A percentile compares a stretch with the other conserved stretches of the same genome.
Conservation (phyloP, 2,113 vertebrate genomes). For the western clawed frog (Xenopus tropicalis) region DNA sequence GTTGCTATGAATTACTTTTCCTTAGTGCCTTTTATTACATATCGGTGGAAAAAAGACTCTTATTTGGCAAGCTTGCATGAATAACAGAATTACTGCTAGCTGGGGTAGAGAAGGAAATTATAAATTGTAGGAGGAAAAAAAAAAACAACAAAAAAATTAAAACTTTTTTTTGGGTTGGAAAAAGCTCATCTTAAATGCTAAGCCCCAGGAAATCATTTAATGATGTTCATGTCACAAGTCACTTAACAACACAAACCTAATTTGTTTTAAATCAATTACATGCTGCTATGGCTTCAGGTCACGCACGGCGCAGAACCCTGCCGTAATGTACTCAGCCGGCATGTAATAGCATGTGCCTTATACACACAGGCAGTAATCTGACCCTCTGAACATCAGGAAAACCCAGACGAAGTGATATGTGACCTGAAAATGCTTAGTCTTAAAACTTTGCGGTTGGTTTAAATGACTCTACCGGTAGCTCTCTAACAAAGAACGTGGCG, state of each 20-base stretch:
- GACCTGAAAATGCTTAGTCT: background rate
- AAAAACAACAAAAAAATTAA: too few species aligned
- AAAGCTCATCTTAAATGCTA: too few species aligned
- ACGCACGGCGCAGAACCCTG: background rate
- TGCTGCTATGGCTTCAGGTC: background rate
- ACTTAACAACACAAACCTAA: background rate
- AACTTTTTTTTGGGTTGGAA: too few species aligned
- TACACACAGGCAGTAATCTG: slow-evolving; percentile 9
- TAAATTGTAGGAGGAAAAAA: too few species aligned
- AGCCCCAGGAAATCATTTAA: background rate
- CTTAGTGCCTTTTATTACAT: too few species aligned
- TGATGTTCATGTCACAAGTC: background rate
- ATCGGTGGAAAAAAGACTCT: too few species aligned
- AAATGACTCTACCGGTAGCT: slow-evolving; percentile 44
- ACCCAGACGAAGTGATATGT: background rate
- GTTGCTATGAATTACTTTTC: too few species aligned
- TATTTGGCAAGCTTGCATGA: too few species aligned
- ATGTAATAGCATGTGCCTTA: slow-evolving; percentile 13
- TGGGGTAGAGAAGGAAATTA: too few species aligned
- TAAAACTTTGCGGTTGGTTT: background rate
- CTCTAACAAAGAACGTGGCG: slow-evolving; percentile 33
- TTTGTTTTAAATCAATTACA: background rate
- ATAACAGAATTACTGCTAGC: too few species aligned
- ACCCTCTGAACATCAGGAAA: slow-evolving; percentile 5
- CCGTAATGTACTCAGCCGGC: slow-evolving; percentile 4